Evolutionary conservation across 1,140 invertebrate species (phyloP).

Genomic region (Chironomus striatipennis): DNA sequence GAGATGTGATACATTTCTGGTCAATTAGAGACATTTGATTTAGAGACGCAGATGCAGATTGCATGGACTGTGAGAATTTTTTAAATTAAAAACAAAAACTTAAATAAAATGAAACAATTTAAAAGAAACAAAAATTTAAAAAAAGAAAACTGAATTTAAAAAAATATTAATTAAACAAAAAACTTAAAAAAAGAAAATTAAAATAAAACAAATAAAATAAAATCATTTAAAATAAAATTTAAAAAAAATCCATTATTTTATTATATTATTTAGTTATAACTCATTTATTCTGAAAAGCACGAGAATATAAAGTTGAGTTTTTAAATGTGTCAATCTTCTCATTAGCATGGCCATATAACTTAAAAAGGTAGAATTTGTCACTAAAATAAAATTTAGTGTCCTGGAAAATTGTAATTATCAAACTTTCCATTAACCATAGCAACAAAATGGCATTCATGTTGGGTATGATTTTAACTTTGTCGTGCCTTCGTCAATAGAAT

Average conservation of each 20-base stretch:
- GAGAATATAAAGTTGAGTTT: too few species aligned
- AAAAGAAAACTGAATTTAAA: not conserved
- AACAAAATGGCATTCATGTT: too few species aligned
- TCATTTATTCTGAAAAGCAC: not conserved
- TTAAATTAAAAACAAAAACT: not conserved
- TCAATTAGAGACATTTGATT: constrained; percentile 17
- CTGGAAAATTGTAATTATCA: too few species aligned
- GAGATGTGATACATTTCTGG: constrained; percentile 15
- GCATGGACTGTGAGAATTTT: constrained; percentile 3
- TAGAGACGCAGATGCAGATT: constrained; percentile 17
- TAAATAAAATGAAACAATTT: not conserved
- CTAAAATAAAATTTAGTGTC: too few species aligned
- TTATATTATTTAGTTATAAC: not conserved
- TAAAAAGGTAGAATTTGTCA: too few species aligned
- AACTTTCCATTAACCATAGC: too few species aligned
- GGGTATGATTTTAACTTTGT: too few species aligned
- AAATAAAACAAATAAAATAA: constrained; percentile 17
- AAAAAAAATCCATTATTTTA: not conserved
- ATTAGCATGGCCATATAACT: too few species aligned
- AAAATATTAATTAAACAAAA: not conserved
- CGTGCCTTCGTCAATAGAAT: too few species aligned
- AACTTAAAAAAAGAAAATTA: not conserved
- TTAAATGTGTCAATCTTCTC: too few species aligned
- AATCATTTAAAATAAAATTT: not conserved
- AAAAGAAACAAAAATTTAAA: not conserved